Evolutionary conservation across 1,140 invertebrate genomes (phyloP), one percentile per base, ranked within the genome.

Genomic region (Microplitis mediator): DNA sequence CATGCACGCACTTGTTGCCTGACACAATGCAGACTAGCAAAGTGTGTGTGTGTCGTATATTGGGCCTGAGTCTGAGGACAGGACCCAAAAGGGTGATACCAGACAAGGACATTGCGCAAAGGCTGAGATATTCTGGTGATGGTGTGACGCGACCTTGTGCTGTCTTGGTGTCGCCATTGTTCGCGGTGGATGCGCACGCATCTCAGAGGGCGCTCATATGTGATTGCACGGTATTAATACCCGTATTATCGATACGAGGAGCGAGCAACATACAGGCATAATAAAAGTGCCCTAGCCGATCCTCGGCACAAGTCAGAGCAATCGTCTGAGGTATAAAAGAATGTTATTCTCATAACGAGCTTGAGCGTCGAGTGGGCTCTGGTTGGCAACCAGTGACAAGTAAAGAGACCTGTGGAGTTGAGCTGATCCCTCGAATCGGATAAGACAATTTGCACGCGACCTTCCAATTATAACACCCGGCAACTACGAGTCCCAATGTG

Each of bases 101-200:
- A 45, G 39, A 45, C 39, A 45, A 45, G 39, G 39, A 45, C 39
- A 45, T 23, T 23, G 23, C 23, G 23, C 23, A 23, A 23, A 23
- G 23, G 23, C 16, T 11, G 71, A 68, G 71, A 23, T 35, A 39
- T 51, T 39, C 36, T 58, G 16, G 71, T 34, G 52, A 66, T 51
- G 72, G 72, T 75, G 74, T 80, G 78, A 80, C 76, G 80, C 80
- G 80, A 83, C 81, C 81, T 83, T 83, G 81, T 83, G 74, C 79
- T 80, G 81, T 81, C 80, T 73, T 73, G 72, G 78, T 78, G 78
- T 83, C 80, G 81, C 78, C 80, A 83, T 83, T 83, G 81, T 83
- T 77, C 78, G 78, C 75, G 23, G 23, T 45, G 39, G 39, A 45
- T 45, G 39, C 39, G 39, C 39, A 45, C 39, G 39, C 39, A 45